Conservation (phyloP, 2,113 vertebrate species). For the Castor canadensis region DNA sequence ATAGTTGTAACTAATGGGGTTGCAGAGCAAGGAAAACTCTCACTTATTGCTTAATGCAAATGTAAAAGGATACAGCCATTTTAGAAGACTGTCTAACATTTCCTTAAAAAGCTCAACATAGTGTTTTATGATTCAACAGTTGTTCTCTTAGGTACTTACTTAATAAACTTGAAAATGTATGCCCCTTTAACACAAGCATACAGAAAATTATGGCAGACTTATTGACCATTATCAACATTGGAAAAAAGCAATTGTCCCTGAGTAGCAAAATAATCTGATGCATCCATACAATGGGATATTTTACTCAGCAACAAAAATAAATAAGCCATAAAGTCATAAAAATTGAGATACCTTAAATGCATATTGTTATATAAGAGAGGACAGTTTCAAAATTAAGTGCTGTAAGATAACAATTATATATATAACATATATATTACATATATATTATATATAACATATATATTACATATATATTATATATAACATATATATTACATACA, state of each 20-base stretch:
- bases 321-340: neutral
- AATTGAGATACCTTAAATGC: neutral
- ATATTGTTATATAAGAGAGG: neutral
- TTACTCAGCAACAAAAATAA: neutral
- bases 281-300: neutral
- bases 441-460: no score
- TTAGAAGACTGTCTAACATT: neutral
- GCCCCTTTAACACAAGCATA: neutral
- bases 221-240: neutral
- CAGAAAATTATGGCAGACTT: neutral
- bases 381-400: neutral
- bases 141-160: neutral
- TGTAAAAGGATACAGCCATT: neutral
- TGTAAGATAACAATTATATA: neutral
- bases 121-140: neutral
- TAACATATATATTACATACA: no score
- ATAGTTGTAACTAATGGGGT: neutral
- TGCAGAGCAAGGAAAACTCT: neutral
- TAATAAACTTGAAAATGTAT: neutral
- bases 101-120: neutral
- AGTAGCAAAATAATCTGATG: neutral
- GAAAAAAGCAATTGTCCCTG: neutral
- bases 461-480: no score
- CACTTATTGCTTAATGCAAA: neutral
- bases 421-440: no score